These are phyloP conservation scores for Syndactyla subalaris DNA, from an alignment of 2,797 vertebrate genomes.

Conservation along the genomic window DNA sequence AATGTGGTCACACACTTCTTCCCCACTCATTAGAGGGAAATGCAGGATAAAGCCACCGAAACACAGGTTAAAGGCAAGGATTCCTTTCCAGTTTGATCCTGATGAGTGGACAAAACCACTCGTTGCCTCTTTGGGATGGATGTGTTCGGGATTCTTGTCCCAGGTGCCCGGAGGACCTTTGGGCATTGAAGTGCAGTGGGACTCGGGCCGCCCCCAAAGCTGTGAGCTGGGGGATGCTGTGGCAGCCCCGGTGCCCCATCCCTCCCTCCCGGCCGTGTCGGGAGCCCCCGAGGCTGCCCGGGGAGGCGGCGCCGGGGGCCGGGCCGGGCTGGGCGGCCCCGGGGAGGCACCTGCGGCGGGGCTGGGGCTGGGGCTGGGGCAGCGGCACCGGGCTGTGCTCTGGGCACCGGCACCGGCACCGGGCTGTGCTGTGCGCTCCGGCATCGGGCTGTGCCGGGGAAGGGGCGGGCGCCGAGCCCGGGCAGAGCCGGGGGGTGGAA, in stretches of 20 bases:
- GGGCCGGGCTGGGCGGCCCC: background rate
- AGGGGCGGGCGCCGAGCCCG: background rate
- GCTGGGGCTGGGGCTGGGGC: background rate
- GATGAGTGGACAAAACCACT: rapidly evolving
- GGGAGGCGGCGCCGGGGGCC: background rate
- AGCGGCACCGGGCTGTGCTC: background rate
- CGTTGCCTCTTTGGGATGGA: rapidly evolving
- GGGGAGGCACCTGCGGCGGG: background rate
- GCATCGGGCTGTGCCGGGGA: background rate
- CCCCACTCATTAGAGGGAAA: background rate
- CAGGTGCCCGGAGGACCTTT: background rate
- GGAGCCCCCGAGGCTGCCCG: too few species aligned
- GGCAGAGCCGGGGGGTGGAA: background rate
- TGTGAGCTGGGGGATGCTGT: rapidly evolving
- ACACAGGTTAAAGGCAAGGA: background rate
- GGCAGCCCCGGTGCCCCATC: background rate
- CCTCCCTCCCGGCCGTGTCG: background rate
- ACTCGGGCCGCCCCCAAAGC: too few species aligned
- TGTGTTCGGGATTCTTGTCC: background rate
- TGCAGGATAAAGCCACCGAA: background rate
- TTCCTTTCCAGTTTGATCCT: background rate
- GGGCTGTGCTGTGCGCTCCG: too few species aligned
- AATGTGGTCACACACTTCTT: background rate
- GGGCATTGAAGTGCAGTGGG: background rate
- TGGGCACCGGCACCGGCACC: too few species aligned